Evolutionary conservation across 2,888 invertebrate species (phyloP).

Genomic region (Eudemis profundana): DNA sequence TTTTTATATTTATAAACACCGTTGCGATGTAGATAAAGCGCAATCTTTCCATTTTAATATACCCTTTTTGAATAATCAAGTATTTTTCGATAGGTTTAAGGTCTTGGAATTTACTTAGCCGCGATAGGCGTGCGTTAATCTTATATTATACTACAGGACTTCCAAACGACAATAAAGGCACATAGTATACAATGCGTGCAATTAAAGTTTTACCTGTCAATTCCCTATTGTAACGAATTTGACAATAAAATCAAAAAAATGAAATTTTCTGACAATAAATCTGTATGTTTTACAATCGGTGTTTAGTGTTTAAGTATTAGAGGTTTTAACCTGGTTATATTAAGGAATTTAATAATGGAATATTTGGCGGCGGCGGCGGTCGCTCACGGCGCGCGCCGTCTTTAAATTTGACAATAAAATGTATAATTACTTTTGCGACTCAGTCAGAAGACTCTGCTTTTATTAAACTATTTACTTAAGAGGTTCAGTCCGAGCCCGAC

Average conservation of each 20-base stretch:
- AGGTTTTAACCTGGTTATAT: constrained; percentile 34
- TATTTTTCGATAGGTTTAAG: constrained; percentile 80
- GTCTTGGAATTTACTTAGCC: constrained; percentile 52
- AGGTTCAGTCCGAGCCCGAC: constrained; percentile 66
- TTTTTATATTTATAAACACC: constrained; percentile 72
- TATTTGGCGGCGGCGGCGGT: constrained; percentile 7
- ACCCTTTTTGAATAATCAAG: constrained; percentile 70
- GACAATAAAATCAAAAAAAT: constrained; percentile 60
- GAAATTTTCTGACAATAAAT: constrained; percentile 63
- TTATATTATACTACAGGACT: constrained; percentile 51
- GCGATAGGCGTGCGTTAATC: constrained; percentile 49
- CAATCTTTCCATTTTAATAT: constrained; percentile 60
- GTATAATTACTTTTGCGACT: constrained; percentile 8
- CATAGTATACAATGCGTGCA: constrained; percentile 71
- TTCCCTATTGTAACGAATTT: constrained; percentile 63
- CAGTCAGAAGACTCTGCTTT: constrained; percentile 34
- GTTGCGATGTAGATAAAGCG: constrained; percentile 72
- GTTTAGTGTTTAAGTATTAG: constrained; percentile 63
- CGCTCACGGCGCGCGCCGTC: no score
- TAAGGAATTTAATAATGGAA: constrained; percentile 31
- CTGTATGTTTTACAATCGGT: constrained; percentile 68
- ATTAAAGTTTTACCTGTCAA: constrained; percentile 72
- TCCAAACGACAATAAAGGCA: constrained; percentile 70
- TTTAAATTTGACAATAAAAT: constrained; percentile 39
- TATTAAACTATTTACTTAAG: constrained; percentile 49